These are phyloP conservation scores for Stichopus chloronotus DNA, from an alignment of 35 echinoderm and acorn worm genomes.

Conservation along the genomic window DNA sequence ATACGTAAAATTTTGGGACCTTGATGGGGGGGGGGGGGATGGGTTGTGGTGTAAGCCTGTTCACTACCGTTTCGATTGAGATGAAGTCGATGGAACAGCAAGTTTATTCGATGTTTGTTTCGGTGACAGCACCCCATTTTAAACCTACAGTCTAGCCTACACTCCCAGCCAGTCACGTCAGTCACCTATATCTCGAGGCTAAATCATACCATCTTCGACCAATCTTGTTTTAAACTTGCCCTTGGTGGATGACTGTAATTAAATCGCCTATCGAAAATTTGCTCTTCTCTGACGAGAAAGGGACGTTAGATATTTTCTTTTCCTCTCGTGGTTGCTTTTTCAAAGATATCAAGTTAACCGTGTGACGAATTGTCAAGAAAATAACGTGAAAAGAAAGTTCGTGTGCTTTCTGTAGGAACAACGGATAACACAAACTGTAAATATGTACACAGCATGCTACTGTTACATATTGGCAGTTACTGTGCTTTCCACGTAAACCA, in stretches of 20 bases:
- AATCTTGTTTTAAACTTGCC: neutral
- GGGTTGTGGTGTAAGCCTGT: neutral
- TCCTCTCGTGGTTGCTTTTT: neutral
- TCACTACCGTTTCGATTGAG: too few species aligned
- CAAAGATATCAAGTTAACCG: neutral
- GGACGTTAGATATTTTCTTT: conserved; percentile 28
- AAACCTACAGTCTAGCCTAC: too few species aligned
- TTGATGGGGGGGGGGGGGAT: neutral
- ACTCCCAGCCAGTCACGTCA: too few species aligned
- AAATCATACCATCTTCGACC: neutral
- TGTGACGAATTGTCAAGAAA: neutral
- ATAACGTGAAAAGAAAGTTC: neutral
- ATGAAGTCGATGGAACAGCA: too few species aligned
- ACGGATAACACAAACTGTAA: conserved; percentile 13
- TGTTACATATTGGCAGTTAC: neutral
- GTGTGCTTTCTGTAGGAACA: neutral
- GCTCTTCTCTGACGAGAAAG: neutral
- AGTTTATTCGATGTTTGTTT: too few species aligned
- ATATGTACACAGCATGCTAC: conserved; percentile 43
- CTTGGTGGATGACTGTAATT: conserved; percentile 26
- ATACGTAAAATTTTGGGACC: too few species aligned
- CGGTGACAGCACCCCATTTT: too few species aligned
- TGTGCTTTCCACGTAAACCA: neutral
- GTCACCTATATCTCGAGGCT: neutral
- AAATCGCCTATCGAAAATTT: conserved; percentile 11